Evolutionary conservation across 1,140 invertebrate genomes (phyloP), one percentile per base, ranked within the genome.

Genomic region (Phymorhynchus buccinoides): DNA sequence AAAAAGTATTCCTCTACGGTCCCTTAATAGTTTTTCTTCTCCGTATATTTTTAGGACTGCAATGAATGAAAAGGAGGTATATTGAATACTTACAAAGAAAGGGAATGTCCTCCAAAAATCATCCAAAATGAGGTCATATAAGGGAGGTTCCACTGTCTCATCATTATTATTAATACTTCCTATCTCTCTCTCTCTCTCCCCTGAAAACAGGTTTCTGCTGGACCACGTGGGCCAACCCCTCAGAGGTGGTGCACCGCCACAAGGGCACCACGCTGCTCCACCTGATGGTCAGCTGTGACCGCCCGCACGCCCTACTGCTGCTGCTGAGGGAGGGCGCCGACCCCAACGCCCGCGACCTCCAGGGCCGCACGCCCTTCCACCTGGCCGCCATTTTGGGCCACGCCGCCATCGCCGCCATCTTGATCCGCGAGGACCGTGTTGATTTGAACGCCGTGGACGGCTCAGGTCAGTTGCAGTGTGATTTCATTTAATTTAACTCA

Each of bases 171-270:
- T n/a, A n/a, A n/a, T n/a, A n/a, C n/a, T n/a, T n/a, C n/a, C n/a
- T n/a, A n/a, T n/a, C n/a, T n/a, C n/a, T n/a, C n/a, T n/a, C n/a
- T n/a, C n/a, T n/a, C n/a, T n/a, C n/a, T n/a, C n/a, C n/a, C n/a
- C n/a, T n/a, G n/a, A n/a, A n/a, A n/a, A n/a, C n/a, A n/a, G n/a
- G n/a, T n/a, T 88, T 78, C 86, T 91, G 30, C 89, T 90, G 7
- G 87, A 89, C 52, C 86, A 87, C 83, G 90, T n/a, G 90, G 16
- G 90, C 90, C 18, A 87, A 90, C 73, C 84, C 89, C 18, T 89
- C 90, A 39, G 87, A 89, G 73, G 80, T 86, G 1, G 30, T 89
- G 22, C 89, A 87, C 6, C 86, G 86, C 22, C 87, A 87, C 80
- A 88, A 87, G 56, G 90, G 90, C 68, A 86, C 85, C 41, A 86